phyloP scores from a whole-genome alignment of 2,113 vertebrate genomes.

The Hypocryptadius cinnamomeus region DNA sequence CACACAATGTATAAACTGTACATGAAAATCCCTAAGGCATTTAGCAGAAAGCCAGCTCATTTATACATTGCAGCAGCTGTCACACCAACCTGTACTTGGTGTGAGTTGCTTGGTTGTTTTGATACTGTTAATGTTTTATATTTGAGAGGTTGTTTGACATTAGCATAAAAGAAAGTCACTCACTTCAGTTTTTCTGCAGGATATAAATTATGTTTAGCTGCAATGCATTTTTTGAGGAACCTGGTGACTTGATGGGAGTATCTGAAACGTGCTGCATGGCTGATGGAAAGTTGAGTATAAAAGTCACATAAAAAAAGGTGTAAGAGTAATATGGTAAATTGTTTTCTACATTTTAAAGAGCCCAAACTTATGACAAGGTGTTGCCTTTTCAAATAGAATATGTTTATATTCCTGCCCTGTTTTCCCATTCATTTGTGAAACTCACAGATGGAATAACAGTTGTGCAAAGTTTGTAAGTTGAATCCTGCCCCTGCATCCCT shows the following conservation, averaged over 20 bases:
- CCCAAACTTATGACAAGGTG: neutral
- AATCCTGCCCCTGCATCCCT: neutral
- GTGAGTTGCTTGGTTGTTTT: neutral
- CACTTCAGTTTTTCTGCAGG: neutral
- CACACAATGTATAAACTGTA: neutral
- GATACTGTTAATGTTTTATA: neutral
- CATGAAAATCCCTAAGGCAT: neutral
- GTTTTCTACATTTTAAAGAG: neutral
- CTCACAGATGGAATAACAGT: neutral
- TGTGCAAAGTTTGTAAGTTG: neutral
- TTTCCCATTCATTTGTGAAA: neutral
- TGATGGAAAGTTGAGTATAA: neutral
- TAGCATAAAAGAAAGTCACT: neutral
- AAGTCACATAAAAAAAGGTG: neutral
- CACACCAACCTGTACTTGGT: neutral
- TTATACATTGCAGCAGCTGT: neutral
- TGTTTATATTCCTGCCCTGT: neutral
- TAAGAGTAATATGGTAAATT: neutral
- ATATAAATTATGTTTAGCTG: neutral
- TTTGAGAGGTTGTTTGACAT: neutral
- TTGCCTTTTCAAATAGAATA: neutral
- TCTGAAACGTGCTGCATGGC: neutral
- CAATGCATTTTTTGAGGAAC: neutral
- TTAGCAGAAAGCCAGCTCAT: neutral
- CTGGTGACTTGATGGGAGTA: neutral